A percentile compares a stretch with the other conserved stretches of the same genome.
phyloP scores from a whole-genome alignment of 2,797 vertebrate genomes.

The Onychomys leucogaster region DNA sequence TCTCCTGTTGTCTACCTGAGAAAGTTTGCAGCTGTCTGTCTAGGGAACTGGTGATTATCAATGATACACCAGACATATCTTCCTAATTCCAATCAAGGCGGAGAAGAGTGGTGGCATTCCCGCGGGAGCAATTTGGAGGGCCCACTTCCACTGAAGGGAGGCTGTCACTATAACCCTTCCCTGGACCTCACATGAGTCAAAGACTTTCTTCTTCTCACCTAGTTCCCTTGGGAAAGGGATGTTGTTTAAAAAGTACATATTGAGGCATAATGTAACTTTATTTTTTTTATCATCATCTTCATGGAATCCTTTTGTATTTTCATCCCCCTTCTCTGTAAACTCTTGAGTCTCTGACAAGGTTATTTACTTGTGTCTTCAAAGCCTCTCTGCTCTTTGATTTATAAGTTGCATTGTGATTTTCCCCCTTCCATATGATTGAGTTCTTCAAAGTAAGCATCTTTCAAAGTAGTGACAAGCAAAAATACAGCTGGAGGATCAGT shows the following conservation, averaged over 20 bases:
- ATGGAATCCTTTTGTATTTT: conserved; percentile 17
- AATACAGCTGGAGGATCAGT: conserved; percentile 74
- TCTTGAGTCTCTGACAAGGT: conserved; percentile 23
- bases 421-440: background rate
- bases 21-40: background rate
- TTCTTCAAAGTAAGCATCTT: conserved; percentile 77
- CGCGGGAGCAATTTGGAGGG: conserved; percentile 66
- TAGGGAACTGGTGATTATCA: conserved; percentile 9
- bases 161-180: too few species aligned
- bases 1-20: background rate
- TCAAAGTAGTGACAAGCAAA: conserved; percentile 70
- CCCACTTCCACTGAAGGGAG: background rate
- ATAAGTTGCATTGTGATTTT: background rate
- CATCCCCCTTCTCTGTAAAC: background rate
- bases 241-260: conserved; percentile 22
- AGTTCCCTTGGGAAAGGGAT: background rate
- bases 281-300: background rate
- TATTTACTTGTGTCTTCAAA: conserved; percentile 44
- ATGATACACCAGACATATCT: background rate
- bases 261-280: conserved; percentile 11
- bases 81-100: background rate
- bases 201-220: background rate
- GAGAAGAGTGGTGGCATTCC: background rate
- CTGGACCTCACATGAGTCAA: background rate
- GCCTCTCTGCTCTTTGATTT: conserved; percentile 55